phyloP scores from a whole-genome alignment of 1,140 invertebrate species.

The Leptinotarsa texana region DNA sequence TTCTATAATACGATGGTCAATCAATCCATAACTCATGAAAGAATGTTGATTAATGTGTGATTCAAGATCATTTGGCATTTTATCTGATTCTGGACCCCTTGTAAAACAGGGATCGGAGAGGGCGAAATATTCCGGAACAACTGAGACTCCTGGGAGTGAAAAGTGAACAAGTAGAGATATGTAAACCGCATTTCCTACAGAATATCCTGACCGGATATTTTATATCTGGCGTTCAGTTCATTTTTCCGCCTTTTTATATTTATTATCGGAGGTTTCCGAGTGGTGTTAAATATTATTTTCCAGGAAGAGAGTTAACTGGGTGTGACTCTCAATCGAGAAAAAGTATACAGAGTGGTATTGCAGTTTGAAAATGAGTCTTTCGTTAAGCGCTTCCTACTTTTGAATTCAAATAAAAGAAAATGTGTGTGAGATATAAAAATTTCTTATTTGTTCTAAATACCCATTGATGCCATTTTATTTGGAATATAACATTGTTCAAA shows the following conservation, averaged over 20 bases:
- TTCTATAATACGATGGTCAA: too few species aligned
- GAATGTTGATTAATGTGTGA: too few species aligned
- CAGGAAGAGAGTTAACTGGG: not conserved
- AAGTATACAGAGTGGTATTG: too few species aligned
- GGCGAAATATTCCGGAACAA: constrained; percentile 15
- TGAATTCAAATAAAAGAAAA: too few species aligned
- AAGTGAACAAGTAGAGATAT: constrained; percentile 14
- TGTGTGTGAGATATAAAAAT: too few species aligned
- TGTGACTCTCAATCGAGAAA: too few species aligned
- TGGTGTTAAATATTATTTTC: not conserved
- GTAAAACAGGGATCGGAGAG: not conserved
- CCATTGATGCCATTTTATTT: too few species aligned
- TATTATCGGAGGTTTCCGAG: not conserved
- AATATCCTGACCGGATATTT: constrained; percentile 27
- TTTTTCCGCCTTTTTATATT: constrained; percentile 19
- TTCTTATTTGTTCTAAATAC: too few species aligned
- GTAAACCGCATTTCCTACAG: constrained; percentile 26
- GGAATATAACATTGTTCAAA: too few species aligned
- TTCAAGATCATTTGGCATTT: not conserved
- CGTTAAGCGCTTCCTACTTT: too few species aligned
- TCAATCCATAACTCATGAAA: too few species aligned
- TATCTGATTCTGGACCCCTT: not conserved
- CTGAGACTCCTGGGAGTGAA: constrained; percentile 9
- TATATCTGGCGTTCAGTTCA: constrained; percentile 15
- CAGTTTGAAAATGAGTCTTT: too few species aligned